These are phyloP conservation scores for Heterochromis multidens DNA, from an alignment of 2,113 vertebrate genomes.

Conservation along the genomic window DNA sequence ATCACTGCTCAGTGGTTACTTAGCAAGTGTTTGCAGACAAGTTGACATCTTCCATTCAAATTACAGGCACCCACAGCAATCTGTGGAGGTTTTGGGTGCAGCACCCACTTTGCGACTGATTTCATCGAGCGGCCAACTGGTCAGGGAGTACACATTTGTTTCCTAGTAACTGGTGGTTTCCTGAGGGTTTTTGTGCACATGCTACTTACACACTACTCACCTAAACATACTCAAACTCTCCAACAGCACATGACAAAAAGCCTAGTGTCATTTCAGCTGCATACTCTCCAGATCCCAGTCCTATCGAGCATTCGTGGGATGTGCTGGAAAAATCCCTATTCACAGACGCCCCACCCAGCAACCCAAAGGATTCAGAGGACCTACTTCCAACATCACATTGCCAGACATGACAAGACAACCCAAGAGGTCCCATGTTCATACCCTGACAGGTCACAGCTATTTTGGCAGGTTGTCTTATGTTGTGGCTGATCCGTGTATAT, in stretches of 20 bases:
- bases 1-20: too few relatives aligned
- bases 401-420: too few relatives aligned
- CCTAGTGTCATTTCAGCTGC: not conserved
- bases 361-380: not conserved
- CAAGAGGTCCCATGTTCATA: not conserved
- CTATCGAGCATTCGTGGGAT: not conserved
- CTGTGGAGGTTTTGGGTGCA: fast-evolving
- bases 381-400: not conserved
- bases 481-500: not conserved
- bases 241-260: not conserved
- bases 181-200: not conserved
- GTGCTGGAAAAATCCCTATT: not conserved
- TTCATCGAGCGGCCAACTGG: too few relatives aligned
- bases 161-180: too few relatives aligned
- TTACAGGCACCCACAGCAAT: too few relatives aligned
- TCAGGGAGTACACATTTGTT: too few relatives aligned
- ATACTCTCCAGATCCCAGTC: not conserved
- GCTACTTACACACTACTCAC: not conserved
- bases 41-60: too few relatives aligned
- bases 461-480: not conserved
- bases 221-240: not conserved
- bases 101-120: not conserved
- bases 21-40: too few relatives aligned
- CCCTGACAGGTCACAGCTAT: not conserved
- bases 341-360: not conserved